These are phyloP conservation scores for Brienomyrus longianalis DNA, from an alignment of 2,113 vertebrate species.

Conservation along the genomic window DNA sequence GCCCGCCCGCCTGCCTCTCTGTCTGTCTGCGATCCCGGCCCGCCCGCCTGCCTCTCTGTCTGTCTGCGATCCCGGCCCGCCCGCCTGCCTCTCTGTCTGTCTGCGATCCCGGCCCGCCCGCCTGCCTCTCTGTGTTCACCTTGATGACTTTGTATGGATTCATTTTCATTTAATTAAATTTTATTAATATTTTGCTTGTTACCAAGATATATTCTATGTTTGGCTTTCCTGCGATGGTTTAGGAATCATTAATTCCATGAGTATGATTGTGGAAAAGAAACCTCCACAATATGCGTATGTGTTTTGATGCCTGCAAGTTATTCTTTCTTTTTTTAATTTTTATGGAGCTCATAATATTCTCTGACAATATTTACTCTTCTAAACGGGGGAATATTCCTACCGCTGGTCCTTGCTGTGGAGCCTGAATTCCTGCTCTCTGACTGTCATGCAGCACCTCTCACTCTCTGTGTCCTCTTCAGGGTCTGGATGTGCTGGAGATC, in stretches of 20 bases:
- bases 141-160: neutral
- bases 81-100: neutral
- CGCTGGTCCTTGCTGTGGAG: neutral
- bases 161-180: neutral
- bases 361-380: neutral
- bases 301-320: neutral
- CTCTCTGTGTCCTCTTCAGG: slow-evolving; percentile 57
- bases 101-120: no score
- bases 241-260: neutral
- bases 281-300: neutral
- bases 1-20: neutral
- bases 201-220: neutral
- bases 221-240: neutral
- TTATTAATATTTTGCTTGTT: neutral
- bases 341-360: neutral
- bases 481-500: slow-evolving; percentile 94
- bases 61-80: no score
- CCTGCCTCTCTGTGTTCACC: neutral
- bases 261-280: neutral
- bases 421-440: neutral
- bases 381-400: neutral
- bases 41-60: neutral
- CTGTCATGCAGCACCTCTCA: neutral
- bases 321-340: neutral
- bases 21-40: no score